Percentiles rank a stretch among this genome's conserved stretches.
These are phyloP conservation scores for Agonopterix alstromeriana DNA, from an alignment of 2,888 invertebrate genomes.

Conservation along the genomic window DNA sequence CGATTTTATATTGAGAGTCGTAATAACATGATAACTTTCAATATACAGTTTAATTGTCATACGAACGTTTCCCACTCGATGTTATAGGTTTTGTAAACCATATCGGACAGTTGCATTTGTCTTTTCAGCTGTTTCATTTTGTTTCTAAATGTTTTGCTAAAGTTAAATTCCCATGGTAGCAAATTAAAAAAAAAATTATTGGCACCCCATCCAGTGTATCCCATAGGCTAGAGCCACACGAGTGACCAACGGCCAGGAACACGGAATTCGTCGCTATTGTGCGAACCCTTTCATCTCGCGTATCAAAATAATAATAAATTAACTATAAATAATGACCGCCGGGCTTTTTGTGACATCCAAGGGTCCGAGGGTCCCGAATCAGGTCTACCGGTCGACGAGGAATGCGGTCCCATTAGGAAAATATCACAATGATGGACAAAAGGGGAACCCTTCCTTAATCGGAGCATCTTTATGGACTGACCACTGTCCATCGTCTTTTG, in stretches of 20 bases:
- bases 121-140: too few species aligned
- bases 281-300: constrained; percentile 64
- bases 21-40: neutral
- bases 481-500: constrained; percentile 56
- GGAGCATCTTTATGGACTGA: constrained; percentile 68
- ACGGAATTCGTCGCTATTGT: constrained; percentile 56
- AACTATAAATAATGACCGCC: constrained; percentile 64
- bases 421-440: constrained; percentile 59
- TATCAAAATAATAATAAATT: constrained; percentile 76
- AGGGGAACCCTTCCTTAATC: constrained; percentile 54
- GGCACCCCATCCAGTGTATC: constrained; percentile 29
- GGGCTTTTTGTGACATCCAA: constrained; percentile 27
- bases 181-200: constrained; percentile 20
- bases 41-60: too few species aligned
- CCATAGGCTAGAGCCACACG: constrained; percentile 31
- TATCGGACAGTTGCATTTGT: too few species aligned
- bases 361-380: constrained; percentile 29
- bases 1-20: neutral
- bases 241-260: constrained; percentile 58
- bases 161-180: neutral
- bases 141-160: too few species aligned
- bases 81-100: too few species aligned
- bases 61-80: too few species aligned
- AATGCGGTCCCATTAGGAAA: constrained; percentile 72
- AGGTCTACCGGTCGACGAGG: constrained; percentile 63